Base-by-base conservation (phyloP, 2,888 invertebrate genomes). In the Acanthoscelides obtectus region DNA sequence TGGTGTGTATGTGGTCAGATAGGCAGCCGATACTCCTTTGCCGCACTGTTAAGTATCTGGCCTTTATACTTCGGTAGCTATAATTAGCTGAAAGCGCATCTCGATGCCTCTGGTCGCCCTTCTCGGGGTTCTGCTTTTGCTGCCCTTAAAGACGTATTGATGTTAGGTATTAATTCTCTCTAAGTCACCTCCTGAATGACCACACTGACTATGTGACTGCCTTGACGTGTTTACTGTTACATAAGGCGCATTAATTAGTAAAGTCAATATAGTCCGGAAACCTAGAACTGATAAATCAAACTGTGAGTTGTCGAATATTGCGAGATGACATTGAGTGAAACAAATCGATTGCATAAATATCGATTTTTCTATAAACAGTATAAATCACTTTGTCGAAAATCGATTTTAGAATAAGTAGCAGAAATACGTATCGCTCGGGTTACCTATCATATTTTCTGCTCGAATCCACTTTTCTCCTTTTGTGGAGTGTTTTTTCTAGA, bases 31-130 rank as follows among this genome's bases (percentile, higher is more conserved):
- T 71, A 71, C 78, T 77, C 79, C 80, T 79, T 79, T 78, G 77
- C 80, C 79, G 74, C 77, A 81, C 82, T 81, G 80, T 78, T 82
- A 83, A 83, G 83, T 83, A 82, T 81, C 80, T 80, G 79, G 81
- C 81, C 81, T 82, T 83, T 83, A 80, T 82, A 82, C 81, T 82
- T 82, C 77, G 76, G 78, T 78, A 80, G 80, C 82, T 81, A 81
- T 83, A 84, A 85, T 84, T 84, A 84, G 83, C 82, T 82, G 81
- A 82, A 82, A 84, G 83, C 83, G 77, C 75, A 69, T 45, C 45
- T 45, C 45, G 45, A 6, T 45, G 45, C 45, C 45, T 45, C 17
- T 17, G 17, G 45, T 12, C 45, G 6, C 12, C 5, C 45, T 45
- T 17, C 45, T 25, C 25, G 25, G 3, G 4, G 4, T 25, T 25